These are phyloP conservation scores for Drosophila ercepeae DNA, from an alignment of 1,140 invertebrate genomes.

Conservation along the genomic window DNA sequence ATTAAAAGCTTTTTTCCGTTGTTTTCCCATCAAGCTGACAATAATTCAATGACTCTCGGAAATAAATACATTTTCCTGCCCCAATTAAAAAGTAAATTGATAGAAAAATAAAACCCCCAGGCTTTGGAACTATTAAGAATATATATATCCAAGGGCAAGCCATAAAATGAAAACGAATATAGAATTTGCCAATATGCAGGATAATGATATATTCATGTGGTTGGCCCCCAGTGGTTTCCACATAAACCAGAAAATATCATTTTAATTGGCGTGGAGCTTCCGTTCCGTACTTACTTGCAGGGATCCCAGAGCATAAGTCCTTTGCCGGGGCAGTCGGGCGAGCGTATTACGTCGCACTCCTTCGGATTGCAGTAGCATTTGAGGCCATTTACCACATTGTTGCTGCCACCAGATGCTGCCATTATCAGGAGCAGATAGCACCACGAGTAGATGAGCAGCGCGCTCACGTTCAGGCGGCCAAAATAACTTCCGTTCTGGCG, in stretches of 20 bases:
- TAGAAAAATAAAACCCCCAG: background rate
- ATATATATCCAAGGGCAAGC: background rate
- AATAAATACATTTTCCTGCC: background rate
- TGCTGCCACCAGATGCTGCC: conserved; percentile 76
- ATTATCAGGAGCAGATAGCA: conserved; percentile 81
- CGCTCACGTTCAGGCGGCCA: conserved; percentile 77
- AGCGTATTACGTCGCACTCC: conserved; percentile 85
- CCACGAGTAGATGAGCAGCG: conserved; percentile 80
- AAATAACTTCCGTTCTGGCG: conserved; percentile 77
- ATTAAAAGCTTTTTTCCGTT: background rate
- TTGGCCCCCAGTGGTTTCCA: background rate
- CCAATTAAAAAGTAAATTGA: background rate
- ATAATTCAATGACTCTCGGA: background rate
- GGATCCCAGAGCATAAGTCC: conserved; percentile 86
- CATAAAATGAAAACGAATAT: conserved; percentile 10
- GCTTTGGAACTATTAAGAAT: background rate
- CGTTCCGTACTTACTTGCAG: conserved; percentile 84
- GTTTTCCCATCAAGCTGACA: background rate
- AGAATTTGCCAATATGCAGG: conserved; percentile 17
- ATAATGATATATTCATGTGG: conserved; percentile 27
- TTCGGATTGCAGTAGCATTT: conserved; percentile 85
- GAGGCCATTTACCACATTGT: conserved; percentile 79
- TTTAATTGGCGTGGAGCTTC: conserved; percentile 17
- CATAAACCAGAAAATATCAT: conserved; percentile 17
- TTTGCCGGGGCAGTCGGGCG: conserved; percentile 85